Conservation (phyloP, 2,113 vertebrate species). For the Coptodon rendalli region DNA sequence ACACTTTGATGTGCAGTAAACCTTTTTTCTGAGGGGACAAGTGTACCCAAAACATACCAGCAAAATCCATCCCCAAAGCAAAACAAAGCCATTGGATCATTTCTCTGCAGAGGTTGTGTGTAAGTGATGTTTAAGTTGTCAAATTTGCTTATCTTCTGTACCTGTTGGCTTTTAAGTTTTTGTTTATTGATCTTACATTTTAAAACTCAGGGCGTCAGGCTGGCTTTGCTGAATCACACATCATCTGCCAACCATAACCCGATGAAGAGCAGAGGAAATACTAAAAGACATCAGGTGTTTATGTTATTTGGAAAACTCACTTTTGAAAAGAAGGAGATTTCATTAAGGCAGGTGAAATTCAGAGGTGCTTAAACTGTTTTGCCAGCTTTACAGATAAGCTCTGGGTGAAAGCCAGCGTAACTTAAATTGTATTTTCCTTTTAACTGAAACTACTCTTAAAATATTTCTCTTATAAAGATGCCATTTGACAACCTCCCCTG, state of each 20-base stretch:
- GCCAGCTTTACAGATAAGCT: not conserved
- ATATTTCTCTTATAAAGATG: not conserved
- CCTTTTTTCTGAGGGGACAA: not conserved
- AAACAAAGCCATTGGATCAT: not conserved
- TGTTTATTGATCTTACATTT: not conserved
- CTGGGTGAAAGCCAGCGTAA: not conserved
- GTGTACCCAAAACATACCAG: not conserved
- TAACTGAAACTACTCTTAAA: not conserved
- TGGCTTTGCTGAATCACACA: not conserved
- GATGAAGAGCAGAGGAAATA: not conserved
- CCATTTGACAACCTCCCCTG: rapidly evolving
- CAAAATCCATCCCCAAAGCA: not conserved
- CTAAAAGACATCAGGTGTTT: not conserved
- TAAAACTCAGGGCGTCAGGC: not conserved
- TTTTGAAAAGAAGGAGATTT: not conserved
- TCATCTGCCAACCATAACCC: not conserved
- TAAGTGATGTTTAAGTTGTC: not conserved
- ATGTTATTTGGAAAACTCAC: not conserved
- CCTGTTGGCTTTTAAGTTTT: not conserved
- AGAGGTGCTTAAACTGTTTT: not conserved
- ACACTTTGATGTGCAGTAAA: not conserved
- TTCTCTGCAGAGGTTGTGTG: not conserved
- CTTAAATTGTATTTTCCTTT: not conserved
- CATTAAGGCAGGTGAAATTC: not conserved
- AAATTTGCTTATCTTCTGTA: not conserved